A percentile compares a stretch with the other conserved stretches of the same genome.
phyloP scores from a whole-genome alignment of 1,140 invertebrate genomes.

The Cherax quadricarinatus region DNA sequence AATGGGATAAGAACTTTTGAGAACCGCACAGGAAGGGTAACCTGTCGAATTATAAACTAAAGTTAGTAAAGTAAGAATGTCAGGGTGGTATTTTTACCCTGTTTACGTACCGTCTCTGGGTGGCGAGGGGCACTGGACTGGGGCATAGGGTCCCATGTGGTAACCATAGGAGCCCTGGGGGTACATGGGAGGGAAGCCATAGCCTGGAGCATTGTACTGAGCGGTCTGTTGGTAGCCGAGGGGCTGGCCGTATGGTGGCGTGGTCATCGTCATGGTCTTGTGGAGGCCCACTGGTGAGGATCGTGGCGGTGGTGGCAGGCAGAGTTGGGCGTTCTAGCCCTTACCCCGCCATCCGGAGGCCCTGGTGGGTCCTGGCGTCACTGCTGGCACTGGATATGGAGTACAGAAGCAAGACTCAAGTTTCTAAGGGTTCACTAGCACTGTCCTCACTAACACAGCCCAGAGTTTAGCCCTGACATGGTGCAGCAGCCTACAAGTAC shows the following conservation, averaged over 20 bases:
- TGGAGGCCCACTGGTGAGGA: background rate
- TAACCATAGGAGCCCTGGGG: constrained; percentile 70
- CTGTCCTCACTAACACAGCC: constrained; percentile 11
- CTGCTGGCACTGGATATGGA: constrained; percentile 25
- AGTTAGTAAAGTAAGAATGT: background rate
- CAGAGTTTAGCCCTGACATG: background rate
- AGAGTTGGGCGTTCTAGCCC: constrained; percentile 31
- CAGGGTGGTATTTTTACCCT: background rate
- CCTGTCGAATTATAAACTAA: no score
- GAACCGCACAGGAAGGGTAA: no score
- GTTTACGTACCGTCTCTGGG: constrained; percentile 71
- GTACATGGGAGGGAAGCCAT: constrained; percentile 73
- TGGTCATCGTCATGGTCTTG: constrained; percentile 65
- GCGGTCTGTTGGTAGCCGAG: constrained; percentile 65
- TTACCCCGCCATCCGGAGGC: constrained; percentile 50
- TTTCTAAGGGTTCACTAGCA: no score
- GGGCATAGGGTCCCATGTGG: constrained; percentile 72
- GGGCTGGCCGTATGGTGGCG: constrained; percentile 68
- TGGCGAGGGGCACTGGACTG: constrained; percentile 70
- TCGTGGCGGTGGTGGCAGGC: constrained; percentile 10
- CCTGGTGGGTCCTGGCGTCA: background rate
- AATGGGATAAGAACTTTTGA: no score
- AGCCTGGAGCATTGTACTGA: constrained; percentile 72
- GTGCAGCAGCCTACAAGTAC: constrained; percentile 23
- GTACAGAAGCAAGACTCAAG: no score